Percentiles rank a stretch among this genome's conserved stretches.
These are phyloP conservation scores for Ephydatia muelleri DNA, from an alignment of 37 sponge, comb jelly and placozoan genomes.

Conservation along the genomic window DNA sequence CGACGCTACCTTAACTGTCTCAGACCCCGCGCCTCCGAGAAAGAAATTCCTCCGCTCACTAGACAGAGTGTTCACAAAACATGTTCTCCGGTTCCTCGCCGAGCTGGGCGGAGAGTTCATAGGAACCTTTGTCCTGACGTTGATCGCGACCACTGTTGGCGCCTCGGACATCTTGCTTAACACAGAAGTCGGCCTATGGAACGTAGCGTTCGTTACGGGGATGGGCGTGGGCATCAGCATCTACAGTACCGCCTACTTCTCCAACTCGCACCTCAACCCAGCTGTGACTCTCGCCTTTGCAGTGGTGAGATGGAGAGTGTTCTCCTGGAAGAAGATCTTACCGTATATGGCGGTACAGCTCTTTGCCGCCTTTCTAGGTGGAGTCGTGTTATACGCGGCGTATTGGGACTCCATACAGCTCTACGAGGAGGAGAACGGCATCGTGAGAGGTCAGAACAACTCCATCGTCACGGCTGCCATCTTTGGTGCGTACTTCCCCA, in stretches of 20 bases:
- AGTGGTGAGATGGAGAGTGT: slow-evolving; percentile 23
- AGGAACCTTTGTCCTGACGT: slow-evolving; percentile 44
- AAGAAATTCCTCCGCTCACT: neutral
- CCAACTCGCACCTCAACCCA: slow-evolving; percentile 65
- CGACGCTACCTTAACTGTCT: neutral
- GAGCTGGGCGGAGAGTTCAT: slow-evolving; percentile 36
- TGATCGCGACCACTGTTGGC: slow-evolving; percentile 31
- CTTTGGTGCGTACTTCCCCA: slow-evolving; percentile 66
- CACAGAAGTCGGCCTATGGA: slow-evolving; percentile 47
- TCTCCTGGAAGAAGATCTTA: slow-evolving; percentile 39
- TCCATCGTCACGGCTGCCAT: slow-evolving; percentile 40
- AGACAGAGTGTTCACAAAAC: neutral
- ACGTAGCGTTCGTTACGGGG: slow-evolving; percentile 43
- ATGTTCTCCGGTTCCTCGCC: neutral
- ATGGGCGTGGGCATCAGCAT: slow-evolving; percentile 56
- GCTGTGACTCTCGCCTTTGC: slow-evolving; percentile 60
- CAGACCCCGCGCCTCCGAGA: neutral
- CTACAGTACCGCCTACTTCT: slow-evolving; percentile 48
- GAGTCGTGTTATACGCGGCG: slow-evolving; percentile 9
- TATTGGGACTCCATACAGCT: slow-evolving; percentile 16
- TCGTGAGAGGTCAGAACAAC: slow-evolving; percentile 30
- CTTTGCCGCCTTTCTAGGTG: slow-evolving; percentile 37
- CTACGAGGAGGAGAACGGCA: slow-evolving; percentile 27
- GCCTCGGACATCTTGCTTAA: slow-evolving; percentile 18
- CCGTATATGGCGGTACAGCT: slow-evolving; percentile 45